A percentile compares a stretch with the other conserved stretches of the same genome.
Evolutionary conservation across 2,113 vertebrate genomes (phyloP).

Genomic region (Rhegmatorhina hoffmannsi): DNA sequence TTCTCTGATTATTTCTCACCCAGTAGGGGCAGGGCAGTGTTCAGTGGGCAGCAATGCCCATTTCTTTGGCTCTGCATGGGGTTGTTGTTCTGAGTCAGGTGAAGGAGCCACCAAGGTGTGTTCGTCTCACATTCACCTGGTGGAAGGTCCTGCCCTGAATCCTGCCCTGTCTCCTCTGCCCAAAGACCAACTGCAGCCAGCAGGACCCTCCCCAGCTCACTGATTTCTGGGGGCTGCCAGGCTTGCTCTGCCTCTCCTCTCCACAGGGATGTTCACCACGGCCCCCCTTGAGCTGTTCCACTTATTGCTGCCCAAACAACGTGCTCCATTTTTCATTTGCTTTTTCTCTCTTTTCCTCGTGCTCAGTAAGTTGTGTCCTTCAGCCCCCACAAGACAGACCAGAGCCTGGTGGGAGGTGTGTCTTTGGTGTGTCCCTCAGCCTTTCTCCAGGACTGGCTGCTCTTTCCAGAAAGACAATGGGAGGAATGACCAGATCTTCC

Average conservation of each 20-base stretch:
- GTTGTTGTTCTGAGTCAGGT: no score
- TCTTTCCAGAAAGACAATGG: slow-evolving; percentile 29
- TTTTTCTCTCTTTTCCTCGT: not conserved
- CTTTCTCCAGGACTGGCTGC: not conserved
- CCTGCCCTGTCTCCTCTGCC: not conserved
- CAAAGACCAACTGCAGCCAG: not conserved
- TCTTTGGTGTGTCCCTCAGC: not conserved
- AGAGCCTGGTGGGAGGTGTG: not conserved
- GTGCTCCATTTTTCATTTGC: not conserved
- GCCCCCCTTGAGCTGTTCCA: not conserved
- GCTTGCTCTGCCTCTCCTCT: not conserved
- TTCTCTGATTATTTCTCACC: no score
- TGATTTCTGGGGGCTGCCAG: not conserved
- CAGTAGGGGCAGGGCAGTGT: no score
- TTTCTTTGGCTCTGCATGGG: no score
- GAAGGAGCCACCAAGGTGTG: no score
- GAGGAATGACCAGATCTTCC: slow-evolving; percentile 41
- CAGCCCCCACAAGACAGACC: not conserved
- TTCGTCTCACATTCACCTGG: no score
- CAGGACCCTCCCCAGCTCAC: not conserved
- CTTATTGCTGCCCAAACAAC: not conserved
- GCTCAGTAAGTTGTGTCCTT: not conserved
- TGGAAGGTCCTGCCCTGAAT: no score
- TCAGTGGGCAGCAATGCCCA: no score
- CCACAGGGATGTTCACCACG: not conserved